Evolutionary conservation across 2,888 invertebrate genomes (phyloP).

Genomic region (Drosophila ustulata): DNA sequence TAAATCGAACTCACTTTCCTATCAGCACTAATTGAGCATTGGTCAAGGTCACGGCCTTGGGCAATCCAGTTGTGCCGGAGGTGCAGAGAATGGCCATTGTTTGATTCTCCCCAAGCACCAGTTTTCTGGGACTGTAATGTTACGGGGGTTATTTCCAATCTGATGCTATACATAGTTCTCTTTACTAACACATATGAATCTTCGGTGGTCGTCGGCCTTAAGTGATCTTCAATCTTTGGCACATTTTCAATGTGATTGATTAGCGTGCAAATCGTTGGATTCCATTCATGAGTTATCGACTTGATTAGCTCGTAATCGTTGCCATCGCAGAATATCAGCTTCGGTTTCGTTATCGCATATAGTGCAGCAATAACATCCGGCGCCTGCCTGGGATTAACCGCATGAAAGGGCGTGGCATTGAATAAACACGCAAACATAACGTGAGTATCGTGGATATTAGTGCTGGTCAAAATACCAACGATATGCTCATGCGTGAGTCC

Average conservation of each 20-base stretch:
- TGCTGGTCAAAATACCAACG: constrained; percentile 63
- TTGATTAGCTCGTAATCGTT: constrained; percentile 41
- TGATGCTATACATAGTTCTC: not conserved
- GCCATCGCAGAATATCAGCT: constrained; percentile 68
- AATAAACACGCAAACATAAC: constrained; percentile 56
- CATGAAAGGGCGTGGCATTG: constrained; percentile 63
- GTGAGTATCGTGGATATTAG: constrained; percentile 52
- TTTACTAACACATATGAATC: constrained; percentile 28
- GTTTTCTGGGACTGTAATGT: constrained; percentile 25
- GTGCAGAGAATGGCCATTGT: constrained; percentile 65
- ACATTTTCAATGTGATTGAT: constrained; percentile 27
- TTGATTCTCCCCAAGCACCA: constrained; percentile 46
- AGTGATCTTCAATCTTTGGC: constrained; percentile 24
- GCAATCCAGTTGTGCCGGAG: constrained; percentile 69
- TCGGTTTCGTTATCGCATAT: constrained; percentile 58
- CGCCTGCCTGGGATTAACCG: constrained; percentile 58
- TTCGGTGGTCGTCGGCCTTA: constrained; percentile 7
- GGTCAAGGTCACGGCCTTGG: constrained; percentile 65
- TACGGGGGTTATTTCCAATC: not conserved
- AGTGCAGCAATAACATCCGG: constrained; percentile 33
- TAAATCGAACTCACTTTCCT: constrained; percentile 22
- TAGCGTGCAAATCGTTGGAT: constrained; percentile 37
- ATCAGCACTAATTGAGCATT: constrained; percentile 37
- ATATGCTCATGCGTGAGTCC: constrained; percentile 58
- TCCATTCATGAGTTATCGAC: constrained; percentile 38